Conservation (phyloP, 2,113 vertebrate species). For the Recurvirostra avosetta region DNA sequence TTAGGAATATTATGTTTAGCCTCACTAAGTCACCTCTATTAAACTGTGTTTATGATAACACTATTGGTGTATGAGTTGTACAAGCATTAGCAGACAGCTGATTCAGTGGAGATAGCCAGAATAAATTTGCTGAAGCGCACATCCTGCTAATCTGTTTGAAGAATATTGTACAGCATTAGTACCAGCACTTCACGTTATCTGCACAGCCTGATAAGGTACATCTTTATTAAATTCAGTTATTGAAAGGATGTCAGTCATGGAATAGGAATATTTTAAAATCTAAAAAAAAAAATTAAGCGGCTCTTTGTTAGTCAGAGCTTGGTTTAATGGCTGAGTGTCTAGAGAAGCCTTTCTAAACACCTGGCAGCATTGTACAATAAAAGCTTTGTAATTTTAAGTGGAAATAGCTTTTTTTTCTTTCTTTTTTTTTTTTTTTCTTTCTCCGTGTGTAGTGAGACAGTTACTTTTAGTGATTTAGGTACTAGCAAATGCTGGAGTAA, state of each 20-base stretch:
- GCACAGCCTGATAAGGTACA: conserved; percentile 91
- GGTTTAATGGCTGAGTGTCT: conserved; percentile 78
- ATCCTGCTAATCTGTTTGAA: conserved; percentile 90
- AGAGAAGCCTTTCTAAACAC: conserved; percentile 78
- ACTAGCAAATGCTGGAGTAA: conserved; percentile 80
- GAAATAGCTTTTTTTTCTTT: conserved; percentile 53
- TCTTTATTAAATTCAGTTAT: conserved; percentile 96
- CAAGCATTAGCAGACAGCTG: conserved; percentile 86
- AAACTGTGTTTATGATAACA: conserved; percentile 81
- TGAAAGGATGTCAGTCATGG: conserved; percentile 85
- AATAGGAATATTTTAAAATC: conserved; percentile 90
- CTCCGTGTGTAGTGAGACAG: conserved; percentile 13
- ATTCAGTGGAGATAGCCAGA: conserved; percentile 83
- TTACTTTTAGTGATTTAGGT: conserved; percentile 33
- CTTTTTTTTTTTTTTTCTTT: not conserved
- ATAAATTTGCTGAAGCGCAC: conserved; percentile 83
- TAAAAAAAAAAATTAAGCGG: conserved; percentile 71
- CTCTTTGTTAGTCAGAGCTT: conserved; percentile 77
- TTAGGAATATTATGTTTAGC: conserved; percentile 73
- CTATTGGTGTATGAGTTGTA: conserved; percentile 79
- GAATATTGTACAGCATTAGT: conserved; percentile 88
- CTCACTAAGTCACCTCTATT: conserved; percentile 81
- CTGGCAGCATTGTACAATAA: conserved; percentile 79
- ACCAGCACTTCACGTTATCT: conserved; percentile 92
- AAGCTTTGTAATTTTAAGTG: conserved; percentile 82